These are phyloP conservation scores for Crocodylus rhombifer DNA, from an alignment of 2,797 vertebrate species.

Conservation along the genomic window DNA sequence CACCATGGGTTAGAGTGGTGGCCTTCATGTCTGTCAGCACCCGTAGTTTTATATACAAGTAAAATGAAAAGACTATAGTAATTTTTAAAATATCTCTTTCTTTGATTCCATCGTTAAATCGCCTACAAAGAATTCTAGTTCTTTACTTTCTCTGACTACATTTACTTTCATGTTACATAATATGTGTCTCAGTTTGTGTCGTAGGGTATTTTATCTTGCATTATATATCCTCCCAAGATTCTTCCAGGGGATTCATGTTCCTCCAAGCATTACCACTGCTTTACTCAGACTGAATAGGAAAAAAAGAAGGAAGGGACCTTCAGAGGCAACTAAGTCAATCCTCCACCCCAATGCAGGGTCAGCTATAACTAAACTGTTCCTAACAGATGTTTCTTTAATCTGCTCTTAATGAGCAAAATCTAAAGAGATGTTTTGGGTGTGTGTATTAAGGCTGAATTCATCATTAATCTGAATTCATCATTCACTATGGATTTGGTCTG, in stretches of 20 bases:
- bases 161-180: neutral
- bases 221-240: rapidly evolving
- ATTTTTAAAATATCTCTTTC: neutral
- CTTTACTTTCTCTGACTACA: neutral
- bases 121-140: neutral
- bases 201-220: neutral
- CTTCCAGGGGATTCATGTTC: neutral
- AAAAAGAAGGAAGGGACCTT: too few relatives aligned
- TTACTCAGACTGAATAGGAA: neutral
- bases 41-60: neutral
- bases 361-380: too few relatives aligned
- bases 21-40: too few relatives aligned
- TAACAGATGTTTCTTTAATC: too few relatives aligned
- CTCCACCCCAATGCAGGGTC: too few relatives aligned
- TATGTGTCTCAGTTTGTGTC: neutral
- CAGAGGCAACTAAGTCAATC: too few relatives aligned
- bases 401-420: too few relatives aligned
- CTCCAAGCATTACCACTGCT: neutral
- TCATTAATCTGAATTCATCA: too few relatives aligned
- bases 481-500: too few relatives aligned
- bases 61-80: neutral
- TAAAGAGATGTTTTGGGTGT: too few relatives aligned
- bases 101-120: neutral
- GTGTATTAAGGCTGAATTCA: too few relatives aligned
- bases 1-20: too few relatives aligned